Conservation (phyloP, 2,797 vertebrate genomes). For the Paguma larvata region DNA sequence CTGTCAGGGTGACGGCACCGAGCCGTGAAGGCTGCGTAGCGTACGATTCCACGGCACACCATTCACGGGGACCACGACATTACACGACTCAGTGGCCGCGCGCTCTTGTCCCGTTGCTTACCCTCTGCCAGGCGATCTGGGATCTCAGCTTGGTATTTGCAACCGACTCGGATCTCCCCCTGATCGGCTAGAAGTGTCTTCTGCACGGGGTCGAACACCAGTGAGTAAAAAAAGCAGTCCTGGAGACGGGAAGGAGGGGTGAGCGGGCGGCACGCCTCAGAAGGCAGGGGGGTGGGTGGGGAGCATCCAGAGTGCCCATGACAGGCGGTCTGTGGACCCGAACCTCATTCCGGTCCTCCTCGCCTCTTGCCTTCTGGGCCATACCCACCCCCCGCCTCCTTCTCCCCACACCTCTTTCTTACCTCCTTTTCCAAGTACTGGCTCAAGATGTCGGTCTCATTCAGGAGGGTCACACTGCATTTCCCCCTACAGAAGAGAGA, state of each 20-base stretch:
- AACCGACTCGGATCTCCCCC: constrained; percentile 97
- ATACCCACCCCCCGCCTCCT: neutral
- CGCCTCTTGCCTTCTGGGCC: neutral
- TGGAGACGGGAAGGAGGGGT: constrained; percentile 70
- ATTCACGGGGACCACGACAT: neutral
- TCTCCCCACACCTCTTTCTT: constrained; percentile 59
- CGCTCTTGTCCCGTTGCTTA: constrained; percentile 74
- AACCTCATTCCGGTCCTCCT: neutral
- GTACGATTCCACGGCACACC: neutral
- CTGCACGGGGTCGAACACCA: constrained; percentile 97
- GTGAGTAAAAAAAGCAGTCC: constrained; percentile 98
- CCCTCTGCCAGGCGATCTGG: constrained; percentile 95
- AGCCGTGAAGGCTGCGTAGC: neutral
- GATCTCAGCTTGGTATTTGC: constrained; percentile 97
- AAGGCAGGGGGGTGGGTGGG: rapidly evolving
- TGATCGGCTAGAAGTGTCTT: constrained; percentile 97
- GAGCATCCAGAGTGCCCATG: neutral
- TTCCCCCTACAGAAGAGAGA: constrained; percentile 91
- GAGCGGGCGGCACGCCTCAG: neutral
- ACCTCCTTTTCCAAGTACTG: constrained; percentile 97
- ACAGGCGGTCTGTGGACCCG: neutral
- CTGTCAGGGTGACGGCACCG: neutral
- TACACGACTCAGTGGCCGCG: rapidly evolving
- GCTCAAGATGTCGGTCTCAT: constrained; percentile 96
- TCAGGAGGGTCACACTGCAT: constrained; percentile 97